A percentile compares a stretch with the other conserved stretches of the same genome.
phyloP scores from a whole-genome alignment of 2,888 invertebrate species.

The Idaea straminata region DNA sequence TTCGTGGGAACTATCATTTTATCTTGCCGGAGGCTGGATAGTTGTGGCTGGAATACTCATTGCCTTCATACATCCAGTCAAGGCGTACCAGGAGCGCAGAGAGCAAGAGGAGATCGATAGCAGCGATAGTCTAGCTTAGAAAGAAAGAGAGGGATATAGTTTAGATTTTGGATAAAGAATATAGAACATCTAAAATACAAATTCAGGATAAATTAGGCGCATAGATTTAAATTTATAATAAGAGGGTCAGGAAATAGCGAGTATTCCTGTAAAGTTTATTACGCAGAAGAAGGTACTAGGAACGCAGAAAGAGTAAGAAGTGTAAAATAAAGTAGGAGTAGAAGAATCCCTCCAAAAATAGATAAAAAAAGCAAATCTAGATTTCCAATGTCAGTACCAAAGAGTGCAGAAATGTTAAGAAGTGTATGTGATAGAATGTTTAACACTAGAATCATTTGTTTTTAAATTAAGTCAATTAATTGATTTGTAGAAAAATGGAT shows the following conservation, averaged over 20 bases:
- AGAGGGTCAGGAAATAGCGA: neutral
- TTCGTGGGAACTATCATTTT: slow-evolving; percentile 89
- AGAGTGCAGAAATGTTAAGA: too few species aligned
- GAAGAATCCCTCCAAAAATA: too few species aligned
- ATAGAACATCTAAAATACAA: neutral
- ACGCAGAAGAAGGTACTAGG: too few species aligned
- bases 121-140: slow-evolving; percentile 42
- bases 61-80: slow-evolving; percentile 82
- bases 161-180: neutral
- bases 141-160: neutral
- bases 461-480: too few species aligned
- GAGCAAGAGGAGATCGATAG: slow-evolving; percentile 32
- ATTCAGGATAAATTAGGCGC: neutral
- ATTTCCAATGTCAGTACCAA: too few species aligned
- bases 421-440: too few species aligned
- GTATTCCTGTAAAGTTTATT: neutral
- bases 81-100: slow-evolving; percentile 59
- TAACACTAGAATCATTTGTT: too few species aligned
- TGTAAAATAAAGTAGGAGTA: too few species aligned
- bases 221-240: neutral
- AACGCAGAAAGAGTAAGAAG: too few species aligned
- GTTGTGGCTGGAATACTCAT: slow-evolving; percentile 87
- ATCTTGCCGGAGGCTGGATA: slow-evolving; percentile 90
- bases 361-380: too few species aligned
- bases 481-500: too few species aligned